Conservation (phyloP, 2,797 vertebrate genomes). For the Petrocephalus schoutedeni region DNA sequence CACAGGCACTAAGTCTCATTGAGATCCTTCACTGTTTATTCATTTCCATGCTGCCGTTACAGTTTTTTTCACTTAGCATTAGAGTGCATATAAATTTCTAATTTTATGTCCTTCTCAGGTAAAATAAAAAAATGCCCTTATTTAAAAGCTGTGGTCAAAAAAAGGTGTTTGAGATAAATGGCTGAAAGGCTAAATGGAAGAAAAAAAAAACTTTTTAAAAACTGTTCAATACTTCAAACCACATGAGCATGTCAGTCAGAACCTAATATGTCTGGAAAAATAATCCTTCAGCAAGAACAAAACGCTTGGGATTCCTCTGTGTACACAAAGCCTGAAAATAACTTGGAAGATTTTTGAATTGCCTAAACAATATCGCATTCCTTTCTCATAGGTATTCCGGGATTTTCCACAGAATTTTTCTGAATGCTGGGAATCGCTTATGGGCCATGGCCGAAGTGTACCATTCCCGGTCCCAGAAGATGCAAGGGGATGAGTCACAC, state of each 20-base stretch:
- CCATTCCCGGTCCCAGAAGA: neutral
- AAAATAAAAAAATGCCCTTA: neutral
- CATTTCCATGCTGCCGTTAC: neutral
- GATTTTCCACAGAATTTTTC: neutral
- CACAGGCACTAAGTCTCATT: slow-evolving; percentile 68
- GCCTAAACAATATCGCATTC: neutral
- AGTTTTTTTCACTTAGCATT: neutral
- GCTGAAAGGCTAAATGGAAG: neutral
- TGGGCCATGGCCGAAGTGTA: neutral
- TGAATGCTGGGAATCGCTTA: neutral
- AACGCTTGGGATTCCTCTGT: neutral
- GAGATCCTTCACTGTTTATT: slow-evolving; percentile 6
- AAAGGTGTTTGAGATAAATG: neutral
- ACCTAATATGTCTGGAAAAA: neutral
- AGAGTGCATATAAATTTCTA: neutral
- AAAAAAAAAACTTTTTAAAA: neutral
- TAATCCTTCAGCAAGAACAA: neutral
- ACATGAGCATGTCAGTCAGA: neutral
- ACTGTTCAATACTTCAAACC: neutral
- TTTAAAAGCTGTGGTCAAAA: neutral
- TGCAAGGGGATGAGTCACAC: neutral
- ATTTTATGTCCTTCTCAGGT: neutral
- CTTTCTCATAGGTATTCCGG: neutral
- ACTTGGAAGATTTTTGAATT: neutral
- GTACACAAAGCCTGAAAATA: neutral